Conservation (phyloP, 2,113 vertebrate species). For the Gobio gobio region DNA sequence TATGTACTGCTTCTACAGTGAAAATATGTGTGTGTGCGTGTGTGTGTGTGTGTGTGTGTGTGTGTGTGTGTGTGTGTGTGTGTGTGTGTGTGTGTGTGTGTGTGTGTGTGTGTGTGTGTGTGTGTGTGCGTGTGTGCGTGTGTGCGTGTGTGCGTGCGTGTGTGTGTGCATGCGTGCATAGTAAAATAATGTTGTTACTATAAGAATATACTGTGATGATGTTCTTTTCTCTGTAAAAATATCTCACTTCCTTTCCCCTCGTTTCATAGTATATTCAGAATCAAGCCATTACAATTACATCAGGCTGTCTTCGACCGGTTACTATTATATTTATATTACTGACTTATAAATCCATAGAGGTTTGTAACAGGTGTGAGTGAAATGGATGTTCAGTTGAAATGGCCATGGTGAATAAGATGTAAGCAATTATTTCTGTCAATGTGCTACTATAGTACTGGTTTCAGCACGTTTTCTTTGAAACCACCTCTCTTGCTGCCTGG, state of each 20-base stretch:
- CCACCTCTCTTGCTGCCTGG: neutral
- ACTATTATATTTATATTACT: neutral
- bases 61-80: too few relatives aligned
- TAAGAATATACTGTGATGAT: neutral
- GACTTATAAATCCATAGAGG: neutral
- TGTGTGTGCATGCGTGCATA: neutral
- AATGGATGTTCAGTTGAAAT: slow-evolving; percentile 37
- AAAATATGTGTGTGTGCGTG: neutral
- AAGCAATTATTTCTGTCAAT: slow-evolving; percentile 37
- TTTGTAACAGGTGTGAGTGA: slow-evolving; percentile 19
- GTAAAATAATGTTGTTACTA: too few relatives aligned
- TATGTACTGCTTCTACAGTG: neutral
- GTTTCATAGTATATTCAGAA: neutral
- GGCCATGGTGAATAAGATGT: slow-evolving; percentile 26
- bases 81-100: too few relatives aligned
- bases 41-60: neutral
- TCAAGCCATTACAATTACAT: neutral
- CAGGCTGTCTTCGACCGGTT: neutral
- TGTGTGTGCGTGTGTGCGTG: neutral
- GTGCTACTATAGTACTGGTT: neutral
- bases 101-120: neutral
- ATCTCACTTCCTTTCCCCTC: neutral
- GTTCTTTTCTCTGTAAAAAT: neutral
- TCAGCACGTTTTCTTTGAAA: slow-evolving; percentile 26
- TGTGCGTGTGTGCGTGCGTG: neutral